Evolutionary conservation across 2,797 vertebrate species (phyloP).

Genomic region (Premnoplex brunnescens): DNA sequence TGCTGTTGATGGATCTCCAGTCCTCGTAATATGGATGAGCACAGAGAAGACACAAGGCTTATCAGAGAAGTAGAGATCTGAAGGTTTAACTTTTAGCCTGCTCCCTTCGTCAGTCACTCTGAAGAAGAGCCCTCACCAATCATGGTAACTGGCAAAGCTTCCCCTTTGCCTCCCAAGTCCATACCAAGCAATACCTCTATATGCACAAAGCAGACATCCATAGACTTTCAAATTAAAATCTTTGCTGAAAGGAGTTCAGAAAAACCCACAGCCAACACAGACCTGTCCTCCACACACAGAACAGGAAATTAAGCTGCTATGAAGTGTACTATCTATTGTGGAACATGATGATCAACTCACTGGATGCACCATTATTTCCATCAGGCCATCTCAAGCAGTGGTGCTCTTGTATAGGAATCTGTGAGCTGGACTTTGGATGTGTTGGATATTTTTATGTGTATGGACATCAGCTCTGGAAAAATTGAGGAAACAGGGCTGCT

Average conservation of each 20-base stretch:
- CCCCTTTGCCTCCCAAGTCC: not conserved
- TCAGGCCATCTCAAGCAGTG: not conserved
- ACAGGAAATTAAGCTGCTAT: not conserved
- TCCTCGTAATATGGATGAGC: not conserved
- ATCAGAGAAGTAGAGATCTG: not conserved
- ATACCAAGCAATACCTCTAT: not conserved
- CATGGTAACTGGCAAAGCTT: not conserved
- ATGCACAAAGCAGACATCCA: not conserved
- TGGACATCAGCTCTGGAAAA: not conserved
- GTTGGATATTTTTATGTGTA: not conserved
- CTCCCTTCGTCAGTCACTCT: not conserved
- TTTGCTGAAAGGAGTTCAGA: not conserved
- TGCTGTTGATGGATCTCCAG: not conserved
- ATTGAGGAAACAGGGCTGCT: not conserved
- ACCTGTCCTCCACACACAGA: not conserved
- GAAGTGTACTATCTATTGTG: not conserved
- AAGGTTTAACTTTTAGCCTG: not conserved
- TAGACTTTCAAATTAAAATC: not conserved
- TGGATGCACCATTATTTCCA: not conserved
- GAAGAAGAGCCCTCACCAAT: not conserved
- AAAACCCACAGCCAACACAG: not conserved
- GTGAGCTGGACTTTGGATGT: not conserved
- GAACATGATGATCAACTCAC: not conserved
- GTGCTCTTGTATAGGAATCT: not conserved
- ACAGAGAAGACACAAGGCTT: not conserved